Conservation (phyloP, 1,140 invertebrate species). For the Procambarus virginalis region DNA sequence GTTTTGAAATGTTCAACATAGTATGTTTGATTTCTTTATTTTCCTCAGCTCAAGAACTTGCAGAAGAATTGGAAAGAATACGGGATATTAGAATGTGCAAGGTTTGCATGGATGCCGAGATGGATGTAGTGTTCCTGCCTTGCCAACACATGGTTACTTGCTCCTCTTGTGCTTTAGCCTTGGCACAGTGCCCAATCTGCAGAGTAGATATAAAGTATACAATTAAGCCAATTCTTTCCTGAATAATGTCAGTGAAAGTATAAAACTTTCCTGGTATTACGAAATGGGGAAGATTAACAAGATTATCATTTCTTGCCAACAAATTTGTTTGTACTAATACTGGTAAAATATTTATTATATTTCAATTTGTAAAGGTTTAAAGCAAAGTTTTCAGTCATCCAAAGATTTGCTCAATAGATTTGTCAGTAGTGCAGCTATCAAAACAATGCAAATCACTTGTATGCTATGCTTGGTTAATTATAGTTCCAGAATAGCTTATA, state of each 20-base stretch:
- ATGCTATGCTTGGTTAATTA: too few species aligned
- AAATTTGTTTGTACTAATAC: too few species aligned
- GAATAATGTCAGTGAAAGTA: slow-evolving; percentile 2
- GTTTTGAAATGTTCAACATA: too few species aligned
- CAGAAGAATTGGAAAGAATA: slow-evolving; percentile 75
- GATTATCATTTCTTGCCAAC: too few species aligned
- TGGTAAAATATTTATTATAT: too few species aligned
- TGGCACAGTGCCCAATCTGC: slow-evolving; percentile 44
- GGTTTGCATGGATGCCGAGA: slow-evolving; percentile 77
- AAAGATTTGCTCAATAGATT: too few species aligned
- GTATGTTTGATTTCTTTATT: neutral
- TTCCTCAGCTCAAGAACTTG: slow-evolving; percentile 38
- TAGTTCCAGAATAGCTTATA: too few species aligned
- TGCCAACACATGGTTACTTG: slow-evolving; percentile 75
- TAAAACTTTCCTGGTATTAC: neutral
- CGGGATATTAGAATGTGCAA: slow-evolving; percentile 85
- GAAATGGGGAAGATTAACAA: too few species aligned
- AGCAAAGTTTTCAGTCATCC: too few species aligned
- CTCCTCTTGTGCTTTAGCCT: slow-evolving; percentile 37
- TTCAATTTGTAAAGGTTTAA: too few species aligned
- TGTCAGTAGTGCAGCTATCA: too few species aligned
- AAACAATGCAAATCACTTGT: too few species aligned
- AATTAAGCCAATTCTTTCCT: slow-evolving; percentile 54
- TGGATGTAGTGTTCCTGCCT: slow-evolving; percentile 77
- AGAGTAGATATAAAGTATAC: slow-evolving; percentile 46